Evolutionary conservation across 2,888 invertebrate genomes (phyloP).

Genomic region (Hydrotaea diabolus): DNA sequence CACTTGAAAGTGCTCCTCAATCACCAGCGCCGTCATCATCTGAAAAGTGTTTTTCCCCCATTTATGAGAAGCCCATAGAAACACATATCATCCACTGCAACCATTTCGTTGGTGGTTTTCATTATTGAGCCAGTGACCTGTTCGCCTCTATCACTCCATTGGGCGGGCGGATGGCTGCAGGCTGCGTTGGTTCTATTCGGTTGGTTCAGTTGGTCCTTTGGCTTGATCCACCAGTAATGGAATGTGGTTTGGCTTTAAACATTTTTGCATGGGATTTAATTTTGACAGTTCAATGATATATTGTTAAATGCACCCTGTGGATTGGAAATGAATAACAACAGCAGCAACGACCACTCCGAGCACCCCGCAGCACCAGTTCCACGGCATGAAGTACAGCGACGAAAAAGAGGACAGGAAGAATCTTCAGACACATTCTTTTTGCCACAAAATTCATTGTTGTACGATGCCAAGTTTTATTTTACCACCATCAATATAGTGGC

Average conservation of each 20-base stretch:
- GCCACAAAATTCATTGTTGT: constrained; percentile 56
- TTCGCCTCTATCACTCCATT: constrained; percentile 41
- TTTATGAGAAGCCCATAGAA: constrained; percentile 2
- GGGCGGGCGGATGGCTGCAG: neutral
- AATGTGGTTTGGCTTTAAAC: constrained; percentile 66
- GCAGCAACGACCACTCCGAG: constrained; percentile 7
- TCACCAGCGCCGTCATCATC: constrained; percentile 66
- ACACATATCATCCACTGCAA: constrained; percentile 2
- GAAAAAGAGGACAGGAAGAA: constrained; percentile 25
- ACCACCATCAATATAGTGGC: neutral
- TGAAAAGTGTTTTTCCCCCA: constrained; percentile 24
- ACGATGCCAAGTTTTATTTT: constrained; percentile 44
- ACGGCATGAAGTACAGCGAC: constrained; percentile 22
- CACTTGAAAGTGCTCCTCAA: neutral
- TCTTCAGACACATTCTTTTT: constrained; percentile 50
- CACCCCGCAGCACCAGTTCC: constrained; percentile 30
- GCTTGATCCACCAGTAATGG: constrained; percentile 67
- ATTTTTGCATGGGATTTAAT: constrained; percentile 77
- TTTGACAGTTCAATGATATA: constrained; percentile 80
- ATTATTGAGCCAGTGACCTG: constrained; percentile 63
- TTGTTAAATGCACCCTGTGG: constrained; percentile 77
- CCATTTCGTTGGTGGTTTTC: constrained; percentile 42
- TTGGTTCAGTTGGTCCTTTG: constrained; percentile 59
- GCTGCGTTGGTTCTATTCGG: neutral
- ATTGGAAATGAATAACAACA: constrained; percentile 61